phyloP scores from a whole-genome alignment of 2,797 vertebrate species.

The Silurus lanzhouensis region DNA sequence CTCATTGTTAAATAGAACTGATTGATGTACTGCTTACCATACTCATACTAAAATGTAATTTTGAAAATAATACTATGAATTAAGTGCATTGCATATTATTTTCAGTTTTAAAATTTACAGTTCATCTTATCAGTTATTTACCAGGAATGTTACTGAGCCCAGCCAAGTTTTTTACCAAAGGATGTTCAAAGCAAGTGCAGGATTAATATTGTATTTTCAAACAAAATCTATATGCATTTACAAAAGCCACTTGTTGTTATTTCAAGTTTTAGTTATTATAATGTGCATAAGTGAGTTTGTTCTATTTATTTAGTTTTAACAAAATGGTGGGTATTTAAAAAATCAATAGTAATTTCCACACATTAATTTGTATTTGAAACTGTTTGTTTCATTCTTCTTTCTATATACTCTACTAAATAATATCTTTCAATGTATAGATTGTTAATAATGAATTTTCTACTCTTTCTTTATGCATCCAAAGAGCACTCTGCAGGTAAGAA shows the following conservation, averaged over 20 bases:
- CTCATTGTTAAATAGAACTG: not conserved
- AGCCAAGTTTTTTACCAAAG: not conserved
- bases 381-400: not conserved
- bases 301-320: not conserved
- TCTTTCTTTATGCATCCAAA: constrained; percentile 24
- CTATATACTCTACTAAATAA: not conserved
- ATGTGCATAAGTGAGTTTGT: not conserved
- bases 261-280: not conserved
- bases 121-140: not conserved
- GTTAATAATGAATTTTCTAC: not conserved
- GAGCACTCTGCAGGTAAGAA: constrained; percentile 56
- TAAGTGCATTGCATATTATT: not conserved
- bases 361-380: not conserved
- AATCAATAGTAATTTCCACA: not conserved
- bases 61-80: not conserved
- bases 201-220: not conserved
- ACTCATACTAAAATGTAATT: not conserved
- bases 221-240: not conserved
- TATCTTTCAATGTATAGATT: not conserved
- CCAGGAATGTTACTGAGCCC: not conserved
- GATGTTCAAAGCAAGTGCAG: not conserved
- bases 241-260: not conserved
- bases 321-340: not conserved
- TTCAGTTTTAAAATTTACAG: not conserved
- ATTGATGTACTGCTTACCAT: not conserved